phyloP scores from a whole-genome alignment of 2,113 vertebrate genomes.

The Carollia perspicillata region DNA sequence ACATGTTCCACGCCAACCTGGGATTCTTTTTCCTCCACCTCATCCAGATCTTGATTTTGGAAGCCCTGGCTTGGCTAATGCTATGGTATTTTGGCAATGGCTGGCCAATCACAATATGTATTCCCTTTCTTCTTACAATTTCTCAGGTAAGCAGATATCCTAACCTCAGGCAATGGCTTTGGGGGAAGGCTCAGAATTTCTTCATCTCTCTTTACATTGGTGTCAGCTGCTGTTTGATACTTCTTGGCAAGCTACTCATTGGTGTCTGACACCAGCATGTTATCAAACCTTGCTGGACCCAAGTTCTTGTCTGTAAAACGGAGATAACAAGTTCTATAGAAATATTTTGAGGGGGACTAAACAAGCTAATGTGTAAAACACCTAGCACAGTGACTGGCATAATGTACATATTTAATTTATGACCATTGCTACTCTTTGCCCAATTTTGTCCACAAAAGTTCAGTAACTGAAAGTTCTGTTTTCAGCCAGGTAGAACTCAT shows the following conservation, averaged over 20 bases:
- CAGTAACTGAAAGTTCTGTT: neutral
- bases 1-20: conserved; percentile 84
- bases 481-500: neutral
- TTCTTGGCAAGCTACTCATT: neutral
- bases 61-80: conserved; percentile 86
- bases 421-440: neutral
- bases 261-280: neutral
- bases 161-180: neutral
- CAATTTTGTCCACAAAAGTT: neutral
- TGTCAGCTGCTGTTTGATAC: neutral
- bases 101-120: conserved; percentile 87
- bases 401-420: neutral
- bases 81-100: conserved; percentile 85
- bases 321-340: neutral
- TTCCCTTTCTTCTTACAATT: conserved; percentile 83
- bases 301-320: neutral
- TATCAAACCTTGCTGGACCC: neutral
- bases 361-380: neutral
- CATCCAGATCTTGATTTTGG: conserved; percentile 89
- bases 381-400: neutral
- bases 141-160: conserved; percentile 85
- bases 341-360: neutral
- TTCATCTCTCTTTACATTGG: neutral
- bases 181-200: neutral
- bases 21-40: conserved; percentile 90